Evolutionary conservation across 2,888 invertebrate species (phyloP).

Genomic region (Tenthredo amoena): DNA sequence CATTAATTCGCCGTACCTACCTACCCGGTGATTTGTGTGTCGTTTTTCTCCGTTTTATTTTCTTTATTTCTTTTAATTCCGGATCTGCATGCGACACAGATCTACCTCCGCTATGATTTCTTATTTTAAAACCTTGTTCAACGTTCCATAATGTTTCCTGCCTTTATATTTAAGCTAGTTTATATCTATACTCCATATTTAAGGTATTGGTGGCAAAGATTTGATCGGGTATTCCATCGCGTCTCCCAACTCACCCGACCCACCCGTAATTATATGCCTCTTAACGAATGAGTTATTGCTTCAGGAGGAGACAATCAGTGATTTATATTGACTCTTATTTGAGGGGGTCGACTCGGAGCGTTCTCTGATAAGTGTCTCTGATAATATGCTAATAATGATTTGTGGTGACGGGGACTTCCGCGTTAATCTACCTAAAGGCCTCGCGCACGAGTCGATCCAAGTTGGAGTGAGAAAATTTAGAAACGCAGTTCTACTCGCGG

Average conservation of each 20-base stretch:
- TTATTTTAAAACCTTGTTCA: not conserved
- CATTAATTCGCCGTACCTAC: not conserved
- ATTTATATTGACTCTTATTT: constrained; percentile 69
- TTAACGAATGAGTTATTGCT: constrained; percentile 74
- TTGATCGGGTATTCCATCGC: constrained; percentile 54
- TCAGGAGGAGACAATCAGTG: constrained; percentile 68
- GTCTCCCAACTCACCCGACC: constrained; percentile 29
- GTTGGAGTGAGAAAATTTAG: constrained; percentile 35
- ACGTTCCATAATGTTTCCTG: not conserved
- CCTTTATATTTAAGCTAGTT: not conserved
- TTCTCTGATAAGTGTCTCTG: constrained; percentile 70
- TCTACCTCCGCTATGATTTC: not conserved
- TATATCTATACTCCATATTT: not conserved
- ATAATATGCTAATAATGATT: constrained; percentile 76
- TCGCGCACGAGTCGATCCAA: constrained; percentile 42
- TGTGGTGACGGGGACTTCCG: constrained; percentile 68
- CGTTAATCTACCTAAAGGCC: constrained; percentile 66
- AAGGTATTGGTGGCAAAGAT: constrained; percentile 33
- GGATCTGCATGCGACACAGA: not conserved
- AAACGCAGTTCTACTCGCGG: not conserved
- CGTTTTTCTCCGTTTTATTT: not conserved
- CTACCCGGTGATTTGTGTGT: not conserved
- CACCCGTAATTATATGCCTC: constrained; percentile 71
- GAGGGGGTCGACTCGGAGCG: constrained; percentile 62
- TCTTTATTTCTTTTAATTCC: not conserved